A percentile compares a stretch with the other conserved stretches of the same genome.
These are phyloP conservation scores for Flexamia atlantica DNA, from an alignment of 2,888 invertebrate species.

Conservation along the genomic window DNA sequence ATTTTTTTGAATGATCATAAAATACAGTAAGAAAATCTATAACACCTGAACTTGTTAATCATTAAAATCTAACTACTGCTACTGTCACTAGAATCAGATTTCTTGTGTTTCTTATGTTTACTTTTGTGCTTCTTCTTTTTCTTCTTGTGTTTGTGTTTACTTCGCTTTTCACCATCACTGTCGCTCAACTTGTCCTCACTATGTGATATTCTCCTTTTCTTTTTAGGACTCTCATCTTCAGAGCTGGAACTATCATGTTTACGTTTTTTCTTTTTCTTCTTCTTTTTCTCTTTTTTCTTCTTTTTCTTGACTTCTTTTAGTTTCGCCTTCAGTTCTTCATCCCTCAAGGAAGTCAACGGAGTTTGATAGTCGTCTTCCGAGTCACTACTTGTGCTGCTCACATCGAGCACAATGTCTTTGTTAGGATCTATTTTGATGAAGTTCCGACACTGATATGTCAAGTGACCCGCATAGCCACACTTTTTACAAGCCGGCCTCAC, in stretches of 20 bases:
- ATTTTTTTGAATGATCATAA: no score
- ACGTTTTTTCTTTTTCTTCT: constrained; percentile 71
- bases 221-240: constrained; percentile 71
- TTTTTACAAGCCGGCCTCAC: constrained; percentile 94
- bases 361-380: constrained; percentile 90
- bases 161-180: constrained; percentile 71
- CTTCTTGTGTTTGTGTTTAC: constrained; percentile 74
- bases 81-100: constrained; percentile 12
- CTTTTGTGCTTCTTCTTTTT: constrained; percentile 63
- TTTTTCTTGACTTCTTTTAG: constrained; percentile 81
- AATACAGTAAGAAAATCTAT: no score
- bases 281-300: constrained; percentile 78
- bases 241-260: constrained; percentile 69
- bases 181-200: constrained; percentile 64
- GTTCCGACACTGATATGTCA: constrained; percentile 97
- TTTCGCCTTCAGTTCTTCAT: constrained; percentile 86
- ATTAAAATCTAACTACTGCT: constrained; percentile 15
- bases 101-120: constrained; percentile 45
- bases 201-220: constrained; percentile 67
- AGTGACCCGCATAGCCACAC: constrained; percentile 97
- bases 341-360: constrained; percentile 88
- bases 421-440: constrained; percentile 95
- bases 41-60: no score
- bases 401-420: constrained; percentile 94
- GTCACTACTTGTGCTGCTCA: constrained; percentile 96